Percentiles rank a stretch among this genome's conserved stretches.
Evolutionary conservation across 2,888 invertebrate species (phyloP).

Genomic region (Acholoe squamosa): DNA sequence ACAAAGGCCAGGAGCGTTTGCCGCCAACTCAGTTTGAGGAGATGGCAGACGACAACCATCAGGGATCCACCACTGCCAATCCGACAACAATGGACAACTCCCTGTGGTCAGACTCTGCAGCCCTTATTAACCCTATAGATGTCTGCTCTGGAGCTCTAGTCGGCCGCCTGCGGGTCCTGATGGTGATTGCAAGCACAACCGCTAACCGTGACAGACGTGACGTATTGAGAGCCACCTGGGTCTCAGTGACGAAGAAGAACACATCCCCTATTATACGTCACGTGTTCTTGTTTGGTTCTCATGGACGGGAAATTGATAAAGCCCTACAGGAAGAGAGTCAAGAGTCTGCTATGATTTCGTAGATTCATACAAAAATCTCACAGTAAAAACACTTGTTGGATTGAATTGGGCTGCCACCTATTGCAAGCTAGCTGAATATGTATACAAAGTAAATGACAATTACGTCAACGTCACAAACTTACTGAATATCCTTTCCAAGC

Average conservation of each 20-base stretch:
- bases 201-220: background rate
- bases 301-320: background rate
- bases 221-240: background rate
- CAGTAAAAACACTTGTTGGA: background rate
- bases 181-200: background rate
- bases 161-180: background rate
- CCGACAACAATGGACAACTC: background rate
- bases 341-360: background rate
- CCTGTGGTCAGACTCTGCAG: background rate
- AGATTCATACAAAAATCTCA: constrained; percentile 22
- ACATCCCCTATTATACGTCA: background rate
- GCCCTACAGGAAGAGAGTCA: background rate
- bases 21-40: background rate
- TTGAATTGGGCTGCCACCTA: constrained; percentile 22
- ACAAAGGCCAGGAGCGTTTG: too few species aligned
- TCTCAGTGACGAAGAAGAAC: background rate
- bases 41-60: too few species aligned
- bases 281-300: constrained; percentile 14
- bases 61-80: background rate
- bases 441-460: constrained; percentile 16
- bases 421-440: background rate
- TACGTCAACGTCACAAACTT: constrained; percentile 46
- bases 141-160: background rate
- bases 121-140: background rate
- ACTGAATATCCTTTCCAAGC: background rate